Base-by-base conservation (phyloP, 2,888 invertebrate species). In the Tridacna crocea region DNA sequence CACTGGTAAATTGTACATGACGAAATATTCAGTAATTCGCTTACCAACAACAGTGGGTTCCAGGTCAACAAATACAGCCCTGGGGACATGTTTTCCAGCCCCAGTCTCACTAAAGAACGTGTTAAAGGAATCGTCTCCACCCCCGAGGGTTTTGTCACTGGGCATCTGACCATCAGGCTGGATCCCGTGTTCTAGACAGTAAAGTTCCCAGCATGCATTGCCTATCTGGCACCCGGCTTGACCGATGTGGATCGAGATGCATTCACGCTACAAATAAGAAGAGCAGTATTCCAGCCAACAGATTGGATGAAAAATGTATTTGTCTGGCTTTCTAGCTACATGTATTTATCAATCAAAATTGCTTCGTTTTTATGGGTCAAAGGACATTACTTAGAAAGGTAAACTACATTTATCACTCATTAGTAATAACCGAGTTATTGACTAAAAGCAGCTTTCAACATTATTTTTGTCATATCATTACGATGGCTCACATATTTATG, bases 1-100 rank as follows among this genome's bases (percentile, higher is more conserved):
- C n/a, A n/a, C n/a, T n/a, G n/a, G n/a, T n/a, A n/a, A n/a, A n/a
- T n/a, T n/a, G n/a, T n/a, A n/a, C n/a, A n/a, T 36, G 36, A 8
- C 36, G 36, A 36, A 2, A 36, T 4, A 36, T 8, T 2, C 8
- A 36, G 8, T 36, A 4, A 36, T 36, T 36, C 36, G 36, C 95
- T 95, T 93, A 96, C 97, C 97, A 88, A 99, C 98, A 92, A 99
- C 99, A 89, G 99, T 98, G 86, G 99, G 99, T 95, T 99, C 99
- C 94, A 99, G 95, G 95, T 99, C 99, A 19, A 99, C 98, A 93
- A 98, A 99, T 79, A 98, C 98, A 97, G 93, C 93, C 90, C 98
- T 96, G 72, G 98, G 98, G 17, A 99, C 98, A 94, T 99, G 98
- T 94, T 99, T 99, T 93, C 98, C 98, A 55, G 98, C 97, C 72